A percentile compares a stretch with the other conserved stretches of the same genome.
These are phyloP conservation scores for Chloropsis hardwickii DNA, from an alignment of 2,113 vertebrate species.

Conservation along the genomic window DNA sequence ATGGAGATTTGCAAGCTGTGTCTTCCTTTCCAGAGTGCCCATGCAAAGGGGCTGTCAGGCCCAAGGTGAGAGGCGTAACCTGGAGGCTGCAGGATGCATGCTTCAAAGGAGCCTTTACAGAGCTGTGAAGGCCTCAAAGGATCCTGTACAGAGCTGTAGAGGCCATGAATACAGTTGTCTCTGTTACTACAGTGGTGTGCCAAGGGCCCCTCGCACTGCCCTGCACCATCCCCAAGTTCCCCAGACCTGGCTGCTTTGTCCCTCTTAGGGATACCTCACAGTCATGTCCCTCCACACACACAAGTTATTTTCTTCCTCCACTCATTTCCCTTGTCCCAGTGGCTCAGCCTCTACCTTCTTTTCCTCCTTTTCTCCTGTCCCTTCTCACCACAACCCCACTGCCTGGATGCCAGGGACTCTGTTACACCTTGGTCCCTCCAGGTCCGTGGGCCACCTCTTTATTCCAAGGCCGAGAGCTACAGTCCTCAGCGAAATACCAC, in stretches of 20 bases:
- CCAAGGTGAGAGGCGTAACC: neutral
- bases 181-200: accelerated
- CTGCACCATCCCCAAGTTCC: neutral
- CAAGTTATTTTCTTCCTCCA: neutral
- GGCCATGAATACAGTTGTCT: neutral
- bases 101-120: neutral
- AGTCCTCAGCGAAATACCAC: neutral
- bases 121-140: neutral
- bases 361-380: neutral
- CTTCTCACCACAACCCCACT: neutral
- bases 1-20: neutral
- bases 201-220: neutral
- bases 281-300: neutral
- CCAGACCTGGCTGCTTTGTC: neutral
- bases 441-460: neutral
- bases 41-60: neutral
- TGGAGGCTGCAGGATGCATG: neutral
- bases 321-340: accelerated
- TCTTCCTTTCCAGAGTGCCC: neutral
- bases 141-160: neutral
- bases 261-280: neutral
- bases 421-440: neutral
- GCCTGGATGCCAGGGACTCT: neutral
- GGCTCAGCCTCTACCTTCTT: neutral
- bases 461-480: neutral